A percentile compares a stretch with the other conserved stretches of the same genome.
Evolutionary conservation across 2,113 vertebrate species (phyloP).

Genomic region (Vulpes ferrilata): DNA sequence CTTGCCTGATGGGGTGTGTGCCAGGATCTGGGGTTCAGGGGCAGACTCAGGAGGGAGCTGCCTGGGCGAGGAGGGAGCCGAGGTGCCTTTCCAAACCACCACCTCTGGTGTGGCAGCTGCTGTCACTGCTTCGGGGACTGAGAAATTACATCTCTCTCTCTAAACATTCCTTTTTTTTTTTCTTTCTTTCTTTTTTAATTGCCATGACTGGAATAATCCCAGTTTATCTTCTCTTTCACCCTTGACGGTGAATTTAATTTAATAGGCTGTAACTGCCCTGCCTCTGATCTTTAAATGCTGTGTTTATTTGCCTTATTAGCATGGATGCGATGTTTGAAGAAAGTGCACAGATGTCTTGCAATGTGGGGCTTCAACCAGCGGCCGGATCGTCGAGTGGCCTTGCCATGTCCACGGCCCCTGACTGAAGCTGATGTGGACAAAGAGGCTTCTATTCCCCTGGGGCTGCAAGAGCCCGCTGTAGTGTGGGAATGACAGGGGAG

Average conservation of each 20-base stretch:
- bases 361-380: accelerated
- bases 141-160: conserved; percentile 52
- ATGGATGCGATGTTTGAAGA: not conserved
- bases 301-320: not conserved
- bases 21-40: not conserved
- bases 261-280: not conserved
- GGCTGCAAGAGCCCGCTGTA: accelerated
- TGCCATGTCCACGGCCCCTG: not conserved
- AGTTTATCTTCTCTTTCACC: conserved; percentile 51
- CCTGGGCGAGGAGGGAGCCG: not conserved
- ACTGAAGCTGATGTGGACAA: accelerated
- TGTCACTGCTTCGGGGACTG: not conserved
- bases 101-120: not conserved
- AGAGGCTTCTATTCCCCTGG: not conserved
- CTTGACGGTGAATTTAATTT: conserved; percentile 60
- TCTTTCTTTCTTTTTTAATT: not conserved
- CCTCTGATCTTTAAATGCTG: not conserved
- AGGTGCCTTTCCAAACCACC: not conserved
- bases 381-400: accelerated
- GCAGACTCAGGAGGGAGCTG: not conserved
- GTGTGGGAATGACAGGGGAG: not conserved
- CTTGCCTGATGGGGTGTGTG: accelerated
- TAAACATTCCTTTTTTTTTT: not conserved
- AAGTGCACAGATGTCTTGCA: accelerated
- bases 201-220: conserved; percentile 46